Conservation (phyloP, 2,888 invertebrate species). For the Antitype chi region DNA sequence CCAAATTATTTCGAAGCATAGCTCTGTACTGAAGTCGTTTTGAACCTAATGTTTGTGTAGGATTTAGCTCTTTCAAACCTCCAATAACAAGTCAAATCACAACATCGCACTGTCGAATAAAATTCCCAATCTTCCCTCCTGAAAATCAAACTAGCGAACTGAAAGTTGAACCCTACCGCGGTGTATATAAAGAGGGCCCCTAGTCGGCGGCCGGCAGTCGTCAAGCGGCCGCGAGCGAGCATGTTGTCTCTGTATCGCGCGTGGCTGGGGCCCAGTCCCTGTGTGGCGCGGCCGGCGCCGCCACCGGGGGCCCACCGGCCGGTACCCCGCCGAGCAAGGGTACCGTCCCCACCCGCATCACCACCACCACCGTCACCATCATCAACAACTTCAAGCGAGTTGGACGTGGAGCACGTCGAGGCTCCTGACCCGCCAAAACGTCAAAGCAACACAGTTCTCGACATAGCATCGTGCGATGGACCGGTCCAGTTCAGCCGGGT, state of each 20-base stretch:
- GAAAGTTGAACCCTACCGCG: slow-evolving; percentile 48
- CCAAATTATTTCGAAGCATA: background rate
- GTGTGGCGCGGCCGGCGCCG: slow-evolving; percentile 85
- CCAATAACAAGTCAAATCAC: slow-evolving; percentile 6
- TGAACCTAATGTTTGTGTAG: too few relatives aligned
- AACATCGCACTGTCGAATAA: background rate
- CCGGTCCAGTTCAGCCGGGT: slow-evolving; percentile 96
- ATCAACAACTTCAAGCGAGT: slow-evolving; percentile 85
- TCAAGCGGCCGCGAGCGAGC: slow-evolving; percentile 68
- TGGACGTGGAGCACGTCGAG: slow-evolving; percentile 86
- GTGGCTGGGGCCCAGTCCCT: slow-evolving; percentile 88
- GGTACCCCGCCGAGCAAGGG: slow-evolving; percentile 82
- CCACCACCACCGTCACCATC: slow-evolving; percentile 84
- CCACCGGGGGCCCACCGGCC: slow-evolving; percentile 88
- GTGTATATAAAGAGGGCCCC: slow-evolving; percentile 73
- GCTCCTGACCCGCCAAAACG: slow-evolving; percentile 75
- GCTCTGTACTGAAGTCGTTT: background rate
- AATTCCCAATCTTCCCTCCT: background rate
- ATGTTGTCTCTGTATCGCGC: slow-evolving; percentile 90
- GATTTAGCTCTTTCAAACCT: background rate
- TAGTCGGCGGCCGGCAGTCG: slow-evolving; percentile 72
- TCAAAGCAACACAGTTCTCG: slow-evolving; percentile 91
- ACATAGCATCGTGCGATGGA: slow-evolving; percentile 98
- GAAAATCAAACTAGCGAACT: slow-evolving; percentile 41
- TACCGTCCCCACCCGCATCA: slow-evolving; percentile 79